phyloP scores from a whole-genome alignment of 2,113 vertebrate genomes.

The Mesitornis unicolor region DNA sequence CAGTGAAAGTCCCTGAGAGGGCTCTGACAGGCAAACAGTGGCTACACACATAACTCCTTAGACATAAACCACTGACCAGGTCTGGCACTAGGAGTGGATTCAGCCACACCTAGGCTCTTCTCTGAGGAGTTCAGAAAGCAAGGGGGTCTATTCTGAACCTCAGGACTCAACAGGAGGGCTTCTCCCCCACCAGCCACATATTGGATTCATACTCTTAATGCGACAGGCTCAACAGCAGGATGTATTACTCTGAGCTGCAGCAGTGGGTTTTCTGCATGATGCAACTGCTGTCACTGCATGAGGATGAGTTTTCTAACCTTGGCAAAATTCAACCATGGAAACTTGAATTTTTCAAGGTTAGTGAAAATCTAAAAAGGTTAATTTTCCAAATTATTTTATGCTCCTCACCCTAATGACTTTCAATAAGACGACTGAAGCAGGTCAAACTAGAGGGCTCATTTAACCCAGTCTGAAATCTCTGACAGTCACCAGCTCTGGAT shows the following conservation, averaged over 20 bases:
- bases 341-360: neutral
- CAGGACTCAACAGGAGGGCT: neutral
- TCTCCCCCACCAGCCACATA: too few species aligned
- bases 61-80: neutral
- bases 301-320: neutral
- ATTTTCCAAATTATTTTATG: neutral
- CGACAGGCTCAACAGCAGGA: neutral
- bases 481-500: neutral
- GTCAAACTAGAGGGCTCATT: neutral
- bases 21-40: neutral
- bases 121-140: neutral
- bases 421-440: neutral
- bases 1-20: neutral
- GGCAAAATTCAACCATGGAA: neutral
- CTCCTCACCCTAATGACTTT: neutral
- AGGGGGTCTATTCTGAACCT: neutral
- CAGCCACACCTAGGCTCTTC: too few species aligned
- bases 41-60: too few species aligned
- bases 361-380: neutral
- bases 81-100: neutral
- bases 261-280: neutral
- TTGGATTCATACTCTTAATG: too few species aligned
- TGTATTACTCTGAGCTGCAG: neutral
- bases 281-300: neutral
- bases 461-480: neutral